phyloP scores from a whole-genome alignment of 2,888 invertebrate species.

The Shargacucullia verbasci region DNA sequence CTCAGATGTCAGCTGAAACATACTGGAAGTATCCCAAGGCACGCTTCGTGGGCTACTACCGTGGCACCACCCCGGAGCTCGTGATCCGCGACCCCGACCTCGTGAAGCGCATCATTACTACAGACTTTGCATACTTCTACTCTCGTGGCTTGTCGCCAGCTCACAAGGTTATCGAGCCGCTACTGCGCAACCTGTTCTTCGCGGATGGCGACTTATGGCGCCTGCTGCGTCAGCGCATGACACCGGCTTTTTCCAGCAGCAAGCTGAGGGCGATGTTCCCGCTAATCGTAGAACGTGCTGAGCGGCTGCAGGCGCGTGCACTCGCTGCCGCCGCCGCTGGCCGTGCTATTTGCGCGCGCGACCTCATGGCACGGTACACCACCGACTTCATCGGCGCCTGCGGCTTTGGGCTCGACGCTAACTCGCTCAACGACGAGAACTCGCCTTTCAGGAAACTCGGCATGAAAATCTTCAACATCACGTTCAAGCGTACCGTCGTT shows the following conservation, averaged over 20 bases:
- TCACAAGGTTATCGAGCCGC: conserved; percentile 66
- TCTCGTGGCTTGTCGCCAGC: conserved; percentile 65
- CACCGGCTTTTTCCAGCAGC: conserved; percentile 73
- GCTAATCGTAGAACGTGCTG: conserved; percentile 72
- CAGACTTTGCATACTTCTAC: conserved; percentile 72
- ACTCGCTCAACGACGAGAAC: conserved; percentile 70
- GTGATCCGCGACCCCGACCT: conserved; percentile 73
- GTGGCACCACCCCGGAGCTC: conserved; percentile 66
- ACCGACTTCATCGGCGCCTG: conserved; percentile 79
- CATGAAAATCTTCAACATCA: conserved; percentile 61
- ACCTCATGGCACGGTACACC: conserved; percentile 78
- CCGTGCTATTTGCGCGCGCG: conserved; percentile 68
- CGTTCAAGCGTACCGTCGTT: conserved; percentile 53
- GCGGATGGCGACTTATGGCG: conserved; percentile 75
- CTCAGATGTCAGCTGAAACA: conserved; percentile 63
- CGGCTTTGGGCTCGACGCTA: conserved; percentile 74
- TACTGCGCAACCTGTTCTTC: conserved; percentile 72
- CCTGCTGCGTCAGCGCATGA: conserved; percentile 73
- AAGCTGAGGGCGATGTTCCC: conserved; percentile 77
- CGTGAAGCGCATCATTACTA: conserved; percentile 67
- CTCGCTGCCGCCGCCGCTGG: conserved; percentile 52
- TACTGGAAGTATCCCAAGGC: conserved; percentile 74
- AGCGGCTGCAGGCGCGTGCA: conserved; percentile 63
- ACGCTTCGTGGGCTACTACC: conserved; percentile 71
- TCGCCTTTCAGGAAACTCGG: conserved; percentile 73